Base-by-base conservation (phyloP, 2,888 invertebrate genomes). In the Dasysyrphus tricinctus region DNA sequence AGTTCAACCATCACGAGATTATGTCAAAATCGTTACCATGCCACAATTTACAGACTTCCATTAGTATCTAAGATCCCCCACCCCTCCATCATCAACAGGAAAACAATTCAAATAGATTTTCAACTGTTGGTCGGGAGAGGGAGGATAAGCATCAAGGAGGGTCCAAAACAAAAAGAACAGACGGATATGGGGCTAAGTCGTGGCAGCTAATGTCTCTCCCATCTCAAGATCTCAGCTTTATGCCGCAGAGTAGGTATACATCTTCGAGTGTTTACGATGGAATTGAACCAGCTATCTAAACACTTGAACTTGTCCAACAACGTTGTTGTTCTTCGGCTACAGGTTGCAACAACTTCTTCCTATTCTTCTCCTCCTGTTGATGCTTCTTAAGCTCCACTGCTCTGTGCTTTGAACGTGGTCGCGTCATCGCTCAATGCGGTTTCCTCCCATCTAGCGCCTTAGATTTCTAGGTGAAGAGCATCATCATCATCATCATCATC, bases 301-400 rank as follows among this genome's bases (percentile, higher is more conserved):
- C 76, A 77, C 77, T 81, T 81, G 73, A 85, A 80, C 84, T 85
- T 81, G 76, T 77, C 73, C 77, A 59, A 81, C 76, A 56, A 85
- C 84, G 80, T 85, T 85, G 72, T 77, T 85, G 84, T 85, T 85
- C 67, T 81, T 77, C n/a, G 8, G 54, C 47, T 76, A 76, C 83
- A 84, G 83, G 80, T 84, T 84, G 80, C 72, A 59, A 72, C 80
- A 84, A 80, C 75, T 80, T 76, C 65, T 70, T 75, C 34, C 49
- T 19, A 37, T 34, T 59, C 67, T 29, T 19, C 61, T 32, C n/a
- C 44, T 44, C n/a, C 44, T 14, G 24, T 24, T 24, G n/a, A n/a
- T n/a, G 24, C 14, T 42, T 42, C 14, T 16, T 39, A 12, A 39
- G 42, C 24, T 24, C 24, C 3, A 24, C 24, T 24, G 24, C 24